Conservation (phyloP, 1,140 invertebrate genomes). For the Drosophila guanche region DNA sequence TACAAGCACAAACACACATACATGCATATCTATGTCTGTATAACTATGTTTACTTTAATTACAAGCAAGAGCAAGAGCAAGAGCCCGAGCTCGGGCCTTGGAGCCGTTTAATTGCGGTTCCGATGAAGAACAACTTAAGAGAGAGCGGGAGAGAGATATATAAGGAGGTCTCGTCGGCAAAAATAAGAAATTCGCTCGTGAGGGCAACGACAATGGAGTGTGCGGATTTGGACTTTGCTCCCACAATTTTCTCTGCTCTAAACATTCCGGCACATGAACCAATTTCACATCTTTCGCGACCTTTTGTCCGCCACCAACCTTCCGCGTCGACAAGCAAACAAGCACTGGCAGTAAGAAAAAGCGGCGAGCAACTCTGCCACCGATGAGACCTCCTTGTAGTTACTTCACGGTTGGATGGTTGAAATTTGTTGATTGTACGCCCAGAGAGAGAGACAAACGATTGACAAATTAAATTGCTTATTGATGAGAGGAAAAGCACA, state of each 20-base stretch:
- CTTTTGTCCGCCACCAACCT: too few relatives aligned
- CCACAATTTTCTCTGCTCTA: too few relatives aligned
- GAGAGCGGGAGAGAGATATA: slow-evolving; percentile 3
- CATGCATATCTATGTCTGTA: slow-evolving; percentile 17
- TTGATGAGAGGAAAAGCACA: slow-evolving; percentile 59
- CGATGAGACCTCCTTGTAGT: too few relatives aligned
- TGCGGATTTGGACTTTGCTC: too few relatives aligned
- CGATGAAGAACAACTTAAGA: slow-evolving; percentile 47
- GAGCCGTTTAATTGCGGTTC: slow-evolving; percentile 56
- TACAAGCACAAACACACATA: neutral
- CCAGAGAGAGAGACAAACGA: slow-evolving; percentile 47
- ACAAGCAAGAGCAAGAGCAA: slow-evolving; percentile 21
- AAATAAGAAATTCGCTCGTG: too few relatives aligned
- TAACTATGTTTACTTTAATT: slow-evolving; percentile 73
- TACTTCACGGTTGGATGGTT: slow-evolving; percentile 43
- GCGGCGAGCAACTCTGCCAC: too few relatives aligned
- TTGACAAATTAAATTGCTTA: slow-evolving; percentile 82
- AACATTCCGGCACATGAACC: too few relatives aligned
- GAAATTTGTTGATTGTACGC: slow-evolving; percentile 74
- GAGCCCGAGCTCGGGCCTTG: slow-evolving; percentile 21
- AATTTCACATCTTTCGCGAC: too few relatives aligned
- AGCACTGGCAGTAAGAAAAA: too few relatives aligned
- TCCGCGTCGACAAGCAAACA: too few relatives aligned
- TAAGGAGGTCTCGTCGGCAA: too few relatives aligned
- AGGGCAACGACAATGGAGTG: too few relatives aligned